Evolutionary conservation across 1,140 invertebrate genomes (phyloP), one percentile per base, ranked within the genome.

Genomic region (Trypoxylus dichotomus): DNA sequence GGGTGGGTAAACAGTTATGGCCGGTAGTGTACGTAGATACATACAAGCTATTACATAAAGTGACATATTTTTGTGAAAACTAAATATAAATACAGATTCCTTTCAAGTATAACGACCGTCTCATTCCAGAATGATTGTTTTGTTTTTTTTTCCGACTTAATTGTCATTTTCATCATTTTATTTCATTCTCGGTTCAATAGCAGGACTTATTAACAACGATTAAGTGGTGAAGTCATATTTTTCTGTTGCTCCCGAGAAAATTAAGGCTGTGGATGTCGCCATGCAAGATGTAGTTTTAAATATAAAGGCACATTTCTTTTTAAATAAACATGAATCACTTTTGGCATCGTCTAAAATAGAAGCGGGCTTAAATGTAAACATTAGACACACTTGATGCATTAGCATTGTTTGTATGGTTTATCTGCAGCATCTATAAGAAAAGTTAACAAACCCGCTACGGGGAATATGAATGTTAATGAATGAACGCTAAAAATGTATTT

Each of bases 271-370:
- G 47, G n/a, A n/a, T n/a, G 47, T 6, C 6, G 19, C 15, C 19
- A n/a, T 54, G 19, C 19, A 15, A 54, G 15, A 54, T 54, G 47
- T 13, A 54, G 47, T 54, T 54, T 54, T 54, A 54, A 54, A 54
- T 19, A n/a, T 19, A 54, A 54, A 54, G 19, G 6, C 47, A 54
- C 47, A 19, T 24, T 68, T 68, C 60, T 27, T 68, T 58, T 68
- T 68, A 68, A 68, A 68, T 27, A 29, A 29, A 29, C 60, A 68
- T 29, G 60, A 68, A 29, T 68, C 60, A 27, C 21, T 68, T 29
- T 68, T 13, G 24, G 10, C 60, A 68, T 68, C 25, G 60, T 68
- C 60, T 68, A 29, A 68, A 68, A 68, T 27, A 68, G 60, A 68
- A 27, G 19, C 27, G 8, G 10, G 11, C 7, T 27, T 19, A 1